Conservation (phyloP, 2,113 vertebrate genomes). For the Ictidomys tridecemlineatus region DNA sequence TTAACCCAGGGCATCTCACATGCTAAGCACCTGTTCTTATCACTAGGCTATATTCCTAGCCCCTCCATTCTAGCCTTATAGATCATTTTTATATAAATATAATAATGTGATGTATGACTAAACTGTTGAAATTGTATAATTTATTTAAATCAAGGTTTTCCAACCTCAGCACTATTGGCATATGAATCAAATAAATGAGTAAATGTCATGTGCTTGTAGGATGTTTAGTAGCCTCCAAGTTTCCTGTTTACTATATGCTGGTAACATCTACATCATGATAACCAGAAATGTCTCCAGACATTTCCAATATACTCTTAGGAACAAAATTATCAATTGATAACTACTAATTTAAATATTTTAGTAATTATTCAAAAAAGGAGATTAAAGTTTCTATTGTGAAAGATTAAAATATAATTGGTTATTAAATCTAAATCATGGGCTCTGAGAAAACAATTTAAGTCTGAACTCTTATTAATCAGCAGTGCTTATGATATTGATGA, state of each 20-base stretch:
- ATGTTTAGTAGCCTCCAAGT: neutral
- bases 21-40: neutral
- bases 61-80: neutral
- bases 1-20: neutral
- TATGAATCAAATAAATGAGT: neutral
- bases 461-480: conserved; percentile 48
- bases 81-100: neutral
- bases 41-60: neutral
- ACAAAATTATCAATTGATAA: conserved; percentile 30
- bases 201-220: neutral
- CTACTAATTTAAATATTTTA: conserved; percentile 44
- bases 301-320: neutral
- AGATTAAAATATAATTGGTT: neutral
- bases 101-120: neutral
- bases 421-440: conserved; percentile 36
- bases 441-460: conserved; percentile 42
- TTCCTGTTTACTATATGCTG: neutral
- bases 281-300: conserved; percentile 41
- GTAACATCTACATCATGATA: neutral
- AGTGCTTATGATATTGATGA: conserved; percentile 53
- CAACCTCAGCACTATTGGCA: neutral
- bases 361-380: conserved; percentile 44
- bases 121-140: neutral
- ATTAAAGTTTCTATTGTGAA: conserved; percentile 29
- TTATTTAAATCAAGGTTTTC: conserved; percentile 10